These are phyloP conservation scores for Peromyscus aztecus DNA, from an alignment of 2,797 vertebrate species.

Conservation along the genomic window DNA sequence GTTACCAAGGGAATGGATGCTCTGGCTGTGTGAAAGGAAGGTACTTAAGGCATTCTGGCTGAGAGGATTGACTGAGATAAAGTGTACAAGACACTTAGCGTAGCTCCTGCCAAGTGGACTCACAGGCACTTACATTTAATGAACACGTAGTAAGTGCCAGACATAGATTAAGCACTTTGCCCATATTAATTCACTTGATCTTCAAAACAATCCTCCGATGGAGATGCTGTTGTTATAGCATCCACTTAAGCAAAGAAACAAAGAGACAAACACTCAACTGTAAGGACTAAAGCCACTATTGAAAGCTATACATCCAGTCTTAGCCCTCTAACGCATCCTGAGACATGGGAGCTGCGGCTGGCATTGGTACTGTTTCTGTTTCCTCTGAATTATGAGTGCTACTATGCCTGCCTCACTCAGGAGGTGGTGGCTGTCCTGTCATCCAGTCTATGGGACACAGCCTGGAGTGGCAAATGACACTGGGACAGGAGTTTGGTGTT, in stretches of 20 bases:
- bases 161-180: neutral
- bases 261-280: neutral
- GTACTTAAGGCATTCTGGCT: neutral
- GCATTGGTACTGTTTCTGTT: neutral
- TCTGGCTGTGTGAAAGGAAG: neutral
- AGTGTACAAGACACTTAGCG: neutral
- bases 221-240: neutral
- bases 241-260: neutral
- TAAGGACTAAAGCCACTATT: neutral
- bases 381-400: neutral
- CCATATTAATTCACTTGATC: neutral
- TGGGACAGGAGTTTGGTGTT: neutral
- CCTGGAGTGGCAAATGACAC: rapidly evolving
- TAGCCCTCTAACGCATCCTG: neutral
- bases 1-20: neutral
- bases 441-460: neutral
- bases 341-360: neutral
- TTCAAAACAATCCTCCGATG: neutral
- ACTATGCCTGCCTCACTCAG: neutral
- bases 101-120: neutral
- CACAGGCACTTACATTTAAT: neutral
- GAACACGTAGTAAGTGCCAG: neutral
- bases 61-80: neutral
- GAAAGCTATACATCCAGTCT: neutral
- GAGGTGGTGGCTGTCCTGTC: neutral